Percentiles rank a stretch among this genome's conserved stretches.
Conservation (phyloP, 2,888 invertebrate species). For the Cataglyphis albicans region DNA sequence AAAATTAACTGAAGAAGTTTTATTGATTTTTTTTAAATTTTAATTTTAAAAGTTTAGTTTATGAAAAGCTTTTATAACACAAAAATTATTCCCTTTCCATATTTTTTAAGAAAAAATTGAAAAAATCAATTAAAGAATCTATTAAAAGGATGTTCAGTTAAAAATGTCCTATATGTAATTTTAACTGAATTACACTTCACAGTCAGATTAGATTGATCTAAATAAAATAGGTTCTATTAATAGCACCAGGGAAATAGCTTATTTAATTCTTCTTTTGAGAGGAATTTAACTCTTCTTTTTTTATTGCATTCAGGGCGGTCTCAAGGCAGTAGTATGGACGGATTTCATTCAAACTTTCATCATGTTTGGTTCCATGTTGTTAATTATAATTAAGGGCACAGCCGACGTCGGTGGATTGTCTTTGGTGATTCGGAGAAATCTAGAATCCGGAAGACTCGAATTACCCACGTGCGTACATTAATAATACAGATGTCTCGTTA, state of each 20-base stretch:
- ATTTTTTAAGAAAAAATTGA: neutral
- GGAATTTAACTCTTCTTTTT: neutral
- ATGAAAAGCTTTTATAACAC: neutral
- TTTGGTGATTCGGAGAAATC: constrained; percentile 89
- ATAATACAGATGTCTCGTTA: neutral
- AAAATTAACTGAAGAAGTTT: neutral
- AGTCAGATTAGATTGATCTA: neutral
- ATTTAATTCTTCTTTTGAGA: constrained; percentile 51
- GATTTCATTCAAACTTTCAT: constrained; percentile 92
- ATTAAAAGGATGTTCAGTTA: neutral
- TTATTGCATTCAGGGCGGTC: constrained; percentile 88
- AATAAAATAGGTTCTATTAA: neutral
- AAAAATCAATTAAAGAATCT: neutral
- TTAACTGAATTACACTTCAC: neutral
- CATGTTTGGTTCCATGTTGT: constrained; percentile 91
- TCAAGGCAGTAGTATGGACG: constrained; percentile 94
- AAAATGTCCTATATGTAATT: neutral
- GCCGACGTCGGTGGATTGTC: constrained; percentile 90
- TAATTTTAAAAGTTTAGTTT: neutral
- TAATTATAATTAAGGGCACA: constrained; percentile 92
- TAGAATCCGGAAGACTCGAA: constrained; percentile 90
- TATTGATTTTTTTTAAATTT: too few species aligned
- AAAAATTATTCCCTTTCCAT: neutral
- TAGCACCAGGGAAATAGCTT: neutral
- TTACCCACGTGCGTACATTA: constrained; percentile 88